These are phyloP conservation scores for Barypeithes pellucidus DNA, from an alignment of 2,888 invertebrate genomes.

Conservation along the genomic window DNA sequence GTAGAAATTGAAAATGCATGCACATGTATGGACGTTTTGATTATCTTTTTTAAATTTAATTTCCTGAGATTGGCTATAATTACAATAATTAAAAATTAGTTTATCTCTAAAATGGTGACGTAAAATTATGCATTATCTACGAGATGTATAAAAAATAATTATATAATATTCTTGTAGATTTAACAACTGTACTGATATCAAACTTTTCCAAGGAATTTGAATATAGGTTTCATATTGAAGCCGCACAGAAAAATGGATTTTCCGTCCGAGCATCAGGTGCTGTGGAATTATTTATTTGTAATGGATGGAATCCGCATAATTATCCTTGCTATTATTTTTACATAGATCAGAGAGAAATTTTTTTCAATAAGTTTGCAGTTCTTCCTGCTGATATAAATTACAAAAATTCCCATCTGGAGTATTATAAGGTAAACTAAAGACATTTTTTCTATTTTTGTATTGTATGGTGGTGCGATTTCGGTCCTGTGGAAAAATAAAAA, in stretches of 20 bases:
- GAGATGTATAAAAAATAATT: neutral
- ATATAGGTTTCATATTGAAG: slow-evolving; percentile 60
- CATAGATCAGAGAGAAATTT: slow-evolving; percentile 60
- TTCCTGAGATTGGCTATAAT: too few relatives aligned
- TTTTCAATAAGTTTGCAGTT: slow-evolving; percentile 58
- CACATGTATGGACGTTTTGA: too few relatives aligned
- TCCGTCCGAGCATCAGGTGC: slow-evolving; percentile 62
- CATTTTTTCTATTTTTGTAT: too few relatives aligned
- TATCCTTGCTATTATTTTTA: slow-evolving; percentile 65
- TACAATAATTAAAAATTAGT: too few relatives aligned
- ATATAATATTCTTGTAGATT: slow-evolving; percentile 59
- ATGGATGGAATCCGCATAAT: slow-evolving; percentile 64
- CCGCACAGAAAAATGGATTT: slow-evolving; percentile 60
- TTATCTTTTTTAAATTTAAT: too few relatives aligned
- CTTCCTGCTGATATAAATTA: slow-evolving; percentile 57
- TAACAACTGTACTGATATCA: slow-evolving; percentile 62
- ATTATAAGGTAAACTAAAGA: slow-evolving; percentile 32
- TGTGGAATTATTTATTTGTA: slow-evolving; percentile 64
- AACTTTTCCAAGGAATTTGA: slow-evolving; percentile 61
- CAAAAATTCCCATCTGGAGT: slow-evolving; percentile 24
- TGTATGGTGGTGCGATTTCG: too few relatives aligned
- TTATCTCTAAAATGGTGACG: too few relatives aligned
- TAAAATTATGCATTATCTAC: too few relatives aligned
- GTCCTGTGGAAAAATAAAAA: too few relatives aligned
- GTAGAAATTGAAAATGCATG: too few relatives aligned